Conservation (phyloP, 30 jellyfish, hydroid and myxozoan genomes). For the Aurelia sp. region DNA sequence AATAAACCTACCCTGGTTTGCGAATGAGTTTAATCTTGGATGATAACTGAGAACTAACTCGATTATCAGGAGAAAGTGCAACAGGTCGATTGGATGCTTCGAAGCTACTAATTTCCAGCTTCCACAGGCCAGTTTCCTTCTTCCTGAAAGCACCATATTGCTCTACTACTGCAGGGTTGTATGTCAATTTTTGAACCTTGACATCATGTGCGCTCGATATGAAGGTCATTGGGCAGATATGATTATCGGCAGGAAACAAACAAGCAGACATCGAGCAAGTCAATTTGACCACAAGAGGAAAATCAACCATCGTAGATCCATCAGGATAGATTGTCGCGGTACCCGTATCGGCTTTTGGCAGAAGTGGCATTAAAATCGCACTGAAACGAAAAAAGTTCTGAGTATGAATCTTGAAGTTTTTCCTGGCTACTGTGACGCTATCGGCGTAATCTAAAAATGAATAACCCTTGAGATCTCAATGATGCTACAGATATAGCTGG, state of each 20-base stretch:
- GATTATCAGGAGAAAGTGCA: no score
- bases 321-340: slow-evolving; percentile 21
- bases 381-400: neutral
- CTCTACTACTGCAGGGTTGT: neutral
- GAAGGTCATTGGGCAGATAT: slow-evolving; percentile 24
- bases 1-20: no score
- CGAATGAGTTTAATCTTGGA: no score
- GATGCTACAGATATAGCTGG: no score
- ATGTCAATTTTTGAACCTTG: neutral
- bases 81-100: no score
- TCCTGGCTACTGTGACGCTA: no score
- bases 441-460: no score
- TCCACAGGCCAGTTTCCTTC: slow-evolving; percentile 52
- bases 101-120: neutral
- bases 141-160: slow-evolving; percentile 10
- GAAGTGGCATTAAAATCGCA: slow-evolving; percentile 9
- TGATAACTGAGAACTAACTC: no score
- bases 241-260: slow-evolving; percentile 53
- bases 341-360: neutral
- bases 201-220: slow-evolving; percentile 10
- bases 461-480: no score
- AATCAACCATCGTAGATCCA: slow-evolving; percentile 29
- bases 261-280: slow-evolving; percentile 61
- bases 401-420: no score
- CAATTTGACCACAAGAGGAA: slow-evolving; percentile 20